Base-by-base conservation (phyloP, 1,140 invertebrate species). In the Cherax quadricarinatus region DNA sequence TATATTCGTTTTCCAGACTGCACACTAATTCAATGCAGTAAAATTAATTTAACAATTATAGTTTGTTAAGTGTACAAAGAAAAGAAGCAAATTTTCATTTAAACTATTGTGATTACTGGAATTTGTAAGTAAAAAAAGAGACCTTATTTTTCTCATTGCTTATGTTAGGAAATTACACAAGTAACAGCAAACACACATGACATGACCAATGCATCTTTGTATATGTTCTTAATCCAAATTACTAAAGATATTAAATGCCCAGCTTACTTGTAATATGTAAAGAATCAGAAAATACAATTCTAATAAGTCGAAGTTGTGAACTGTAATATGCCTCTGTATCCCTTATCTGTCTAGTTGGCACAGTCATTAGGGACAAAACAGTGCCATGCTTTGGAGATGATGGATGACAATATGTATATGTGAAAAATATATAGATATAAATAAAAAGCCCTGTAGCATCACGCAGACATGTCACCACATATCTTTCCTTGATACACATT, bases 271-370 rank as follows among this genome's bases (percentile, higher is more conserved):
- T 24, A 79, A 79, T 24, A 41, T 48, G 24, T 14, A 24, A 12
- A 24, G n/a, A 14, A 14, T 41, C 30, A 41, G 75, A 24, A 24
- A n/a, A 24, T 16, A 24, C 75, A 79, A 24, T 12, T 5, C 75
- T 14, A 14, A 24, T 14, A 79, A 79, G 75, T n/a, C 6, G 24
- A 49, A 18, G 41, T 48, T 18, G 48, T 3, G 49, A 41, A 48
- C 41, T 85, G 21, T 12, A 70, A 14, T 41, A 85, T 85, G 83
- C 62, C 83, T 4, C 49, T 21, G 24, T 75, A 30, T 75, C 70
- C 70, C 48, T 41, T 85, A 57, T 57, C 62, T 73, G 60, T 70
- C 21, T 57, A 66, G 83, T 70, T 85, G 83, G 83, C 83, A 85
- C 83, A 85, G 30, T n/a, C 70, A 85, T 66, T 84, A 41, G 53